Evolutionary conservation across 2,888 invertebrate genomes (phyloP), one percentile per base, ranked within the genome.

Genomic region (Ctenicera cuprea): DNA sequence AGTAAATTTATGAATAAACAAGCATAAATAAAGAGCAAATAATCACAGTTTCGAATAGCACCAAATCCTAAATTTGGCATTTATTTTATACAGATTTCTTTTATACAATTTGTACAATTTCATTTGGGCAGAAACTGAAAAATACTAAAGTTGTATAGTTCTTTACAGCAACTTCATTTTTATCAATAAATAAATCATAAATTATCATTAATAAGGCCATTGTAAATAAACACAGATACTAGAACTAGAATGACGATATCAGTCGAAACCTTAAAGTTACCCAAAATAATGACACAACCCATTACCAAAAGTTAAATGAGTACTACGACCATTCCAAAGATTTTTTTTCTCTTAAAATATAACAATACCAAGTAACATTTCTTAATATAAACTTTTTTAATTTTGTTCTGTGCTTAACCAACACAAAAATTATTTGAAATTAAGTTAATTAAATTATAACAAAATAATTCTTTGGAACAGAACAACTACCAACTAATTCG

Each of bases 41-140:
- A 86, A 87, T 87, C 87, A 87, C 87, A 87, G 87, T 84, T 86
- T 85, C 80, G 81, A 85, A 84, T 87, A 87, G 87, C 86, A 87
- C 87, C 87, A 87, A 87, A 87, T 85, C 79, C 83, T 83, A 84
- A 85, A 85, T 86, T 86, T 86, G 86, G 86, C 83, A 85, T 83
- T 80, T 79, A 77, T 78, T 77, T 71, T 74, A 76, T 78, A 77
- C 65, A 75, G 71, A 48, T 76, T 77, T 74, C 70, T 74, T 76
- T 76, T 76, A 79, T 75, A 77, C 71, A 71, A 75, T 78, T 75
- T 77, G 75, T 77, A 77, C 72, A 76, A 50, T 65, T 71, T 66
- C 48, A 63, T 26, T 26, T 26, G 37, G 62, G 57, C 63, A 54
- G 64, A 68, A 73, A 73, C 48, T 57, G 50, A 64, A 67, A 73